Percentiles rank a stretch among this genome's conserved stretches.
Evolutionary conservation across 2,888 invertebrate genomes (phyloP).

Genomic region (Homarus gammarus): DNA sequence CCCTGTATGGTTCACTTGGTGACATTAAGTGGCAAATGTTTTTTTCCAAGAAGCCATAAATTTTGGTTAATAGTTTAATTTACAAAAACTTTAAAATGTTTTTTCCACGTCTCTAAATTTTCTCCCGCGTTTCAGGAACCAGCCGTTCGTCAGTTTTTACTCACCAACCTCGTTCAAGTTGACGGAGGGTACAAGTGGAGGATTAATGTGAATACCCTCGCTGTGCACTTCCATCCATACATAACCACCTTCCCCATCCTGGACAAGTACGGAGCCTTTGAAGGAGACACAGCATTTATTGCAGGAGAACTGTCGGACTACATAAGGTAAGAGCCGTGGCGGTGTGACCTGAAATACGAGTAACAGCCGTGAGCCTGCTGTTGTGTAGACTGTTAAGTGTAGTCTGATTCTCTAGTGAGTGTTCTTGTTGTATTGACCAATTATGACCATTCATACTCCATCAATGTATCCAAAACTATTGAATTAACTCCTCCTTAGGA

Average conservation of each 20-base stretch:
- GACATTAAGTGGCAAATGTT: neutral
- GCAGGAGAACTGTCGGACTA: slow-evolving; percentile 84
- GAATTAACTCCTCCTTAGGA: neutral
- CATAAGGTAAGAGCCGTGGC: slow-evolving; percentile 84
- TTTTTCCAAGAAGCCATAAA: neutral
- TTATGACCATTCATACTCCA: too few species aligned
- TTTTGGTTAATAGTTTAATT: neutral
- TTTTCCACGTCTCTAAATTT: neutral
- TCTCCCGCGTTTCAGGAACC: slow-evolving; percentile 48
- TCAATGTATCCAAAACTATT: too few species aligned
- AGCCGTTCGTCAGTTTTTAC: slow-evolving; percentile 84
- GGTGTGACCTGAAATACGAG: neutral
- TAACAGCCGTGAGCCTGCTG: neutral
- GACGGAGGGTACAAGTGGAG: slow-evolving; percentile 87
- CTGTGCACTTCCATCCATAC: slow-evolving; percentile 68
- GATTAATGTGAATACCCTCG: slow-evolving; percentile 84
- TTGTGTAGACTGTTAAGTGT: neutral
- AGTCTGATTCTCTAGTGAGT: too few species aligned
- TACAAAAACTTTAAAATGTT: neutral
- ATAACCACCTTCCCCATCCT: slow-evolving; percentile 59
- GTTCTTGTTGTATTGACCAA: too few species aligned
- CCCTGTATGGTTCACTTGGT: too few species aligned
- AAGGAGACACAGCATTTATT: slow-evolving; percentile 68
- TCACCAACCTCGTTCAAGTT: slow-evolving; percentile 89
- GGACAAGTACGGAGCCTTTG: neutral